phyloP scores from a whole-genome alignment of 2,797 vertebrate genomes.

The Hipposideros larvatus region DNA sequence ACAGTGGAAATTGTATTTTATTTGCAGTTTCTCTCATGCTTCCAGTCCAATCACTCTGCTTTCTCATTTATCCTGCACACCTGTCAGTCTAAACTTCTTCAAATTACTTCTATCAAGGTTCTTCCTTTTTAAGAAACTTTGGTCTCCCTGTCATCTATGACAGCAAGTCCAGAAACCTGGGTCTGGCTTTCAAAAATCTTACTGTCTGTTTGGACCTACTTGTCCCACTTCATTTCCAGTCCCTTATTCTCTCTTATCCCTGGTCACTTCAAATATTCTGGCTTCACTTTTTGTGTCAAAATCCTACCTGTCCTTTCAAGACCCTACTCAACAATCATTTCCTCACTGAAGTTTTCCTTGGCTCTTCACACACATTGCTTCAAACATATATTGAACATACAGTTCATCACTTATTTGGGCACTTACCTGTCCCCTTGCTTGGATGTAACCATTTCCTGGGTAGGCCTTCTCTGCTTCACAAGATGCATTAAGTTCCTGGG shows the following conservation, averaged over 20 bases:
- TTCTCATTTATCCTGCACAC: not conserved
- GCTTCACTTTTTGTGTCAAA: not conserved
- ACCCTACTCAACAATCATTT: not conserved
- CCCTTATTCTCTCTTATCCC: not conserved
- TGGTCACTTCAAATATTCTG: slow-evolving; percentile 1
- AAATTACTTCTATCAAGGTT: not conserved
- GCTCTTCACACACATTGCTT: not conserved
- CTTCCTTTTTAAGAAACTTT: not conserved
- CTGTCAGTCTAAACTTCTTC: not conserved
- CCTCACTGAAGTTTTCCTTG: not conserved
- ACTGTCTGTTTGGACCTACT: not conserved
- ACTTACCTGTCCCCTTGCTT: not conserved
- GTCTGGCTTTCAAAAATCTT: not conserved
- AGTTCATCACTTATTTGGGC: not conserved
- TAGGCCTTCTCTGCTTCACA: not conserved
- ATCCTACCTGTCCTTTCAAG: not conserved
- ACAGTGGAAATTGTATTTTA: not conserved
- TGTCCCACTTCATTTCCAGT: not conserved
- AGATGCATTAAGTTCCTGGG: not conserved
- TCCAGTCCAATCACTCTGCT: not conserved
- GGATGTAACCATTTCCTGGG: slow-evolving; percentile 1
- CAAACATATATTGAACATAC: not conserved
- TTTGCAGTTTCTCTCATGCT: not conserved
- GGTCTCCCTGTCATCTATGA: not conserved
- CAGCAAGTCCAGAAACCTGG: not conserved